A percentile compares a stretch with the other conserved stretches of the same genome.
phyloP scores from a whole-genome alignment of 2,113 vertebrate genomes.

The Dinomys branickii region DNA sequence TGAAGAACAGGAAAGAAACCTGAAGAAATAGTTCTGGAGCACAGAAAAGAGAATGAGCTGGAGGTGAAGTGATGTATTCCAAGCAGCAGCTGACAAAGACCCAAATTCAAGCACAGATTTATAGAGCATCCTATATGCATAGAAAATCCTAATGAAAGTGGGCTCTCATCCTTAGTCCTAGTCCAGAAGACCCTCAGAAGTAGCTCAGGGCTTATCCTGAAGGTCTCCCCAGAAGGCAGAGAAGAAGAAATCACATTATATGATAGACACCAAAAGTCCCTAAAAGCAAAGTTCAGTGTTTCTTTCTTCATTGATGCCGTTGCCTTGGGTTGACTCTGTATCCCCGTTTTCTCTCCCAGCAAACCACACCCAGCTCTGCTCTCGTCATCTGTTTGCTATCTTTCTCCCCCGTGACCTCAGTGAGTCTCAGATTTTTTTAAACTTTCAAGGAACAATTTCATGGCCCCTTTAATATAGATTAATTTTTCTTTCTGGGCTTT shows the following conservation, averaged over 20 bases:
- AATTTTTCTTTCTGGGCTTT: constrained; percentile 18
- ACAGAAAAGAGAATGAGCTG: background rate
- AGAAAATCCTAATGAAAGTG: background rate
- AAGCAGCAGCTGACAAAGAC: background rate
- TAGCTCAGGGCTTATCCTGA: background rate
- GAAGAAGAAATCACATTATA: background rate
- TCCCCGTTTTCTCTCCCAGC: background rate
- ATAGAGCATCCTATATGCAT: background rate
- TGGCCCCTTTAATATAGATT: background rate
- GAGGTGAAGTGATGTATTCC: background rate
- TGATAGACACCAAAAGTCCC: background rate
- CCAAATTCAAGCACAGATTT: background rate
- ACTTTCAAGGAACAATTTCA: background rate
- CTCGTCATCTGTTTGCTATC: background rate
- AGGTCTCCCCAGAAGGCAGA: background rate
- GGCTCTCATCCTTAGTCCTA: background rate
- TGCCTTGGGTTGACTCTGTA: background rate
- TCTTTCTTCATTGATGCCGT: background rate
- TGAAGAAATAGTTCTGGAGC: background rate
- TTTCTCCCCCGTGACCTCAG: background rate
- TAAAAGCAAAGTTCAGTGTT: background rate
- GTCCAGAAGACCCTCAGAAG: background rate
- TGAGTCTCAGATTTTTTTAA: background rate
- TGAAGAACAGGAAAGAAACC: background rate
- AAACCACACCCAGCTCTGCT: background rate